Evolutionary conservation across 2,888 invertebrate species (phyloP).

Genomic region (Euplagia quadripunctaria): DNA sequence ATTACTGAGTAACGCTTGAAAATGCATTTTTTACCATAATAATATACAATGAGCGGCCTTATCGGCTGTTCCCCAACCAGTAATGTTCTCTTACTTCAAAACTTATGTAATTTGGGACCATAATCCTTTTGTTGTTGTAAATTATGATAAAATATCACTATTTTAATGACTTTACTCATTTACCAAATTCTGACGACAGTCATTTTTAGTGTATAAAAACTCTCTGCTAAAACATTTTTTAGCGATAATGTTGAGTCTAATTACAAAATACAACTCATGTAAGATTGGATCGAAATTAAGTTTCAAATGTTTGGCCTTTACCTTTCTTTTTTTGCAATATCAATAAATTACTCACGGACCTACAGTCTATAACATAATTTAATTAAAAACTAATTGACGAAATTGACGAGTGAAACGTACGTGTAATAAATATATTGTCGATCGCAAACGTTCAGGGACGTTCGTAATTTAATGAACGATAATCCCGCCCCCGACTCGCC

Average conservation of each 20-base stretch:
- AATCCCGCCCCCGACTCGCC: constrained; percentile 18
- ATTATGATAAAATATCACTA: not conserved
- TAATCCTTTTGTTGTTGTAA: not conserved
- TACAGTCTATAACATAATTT: not conserved
- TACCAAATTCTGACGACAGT: not conserved
- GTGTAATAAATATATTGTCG: constrained; percentile 23
- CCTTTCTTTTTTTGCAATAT: no score
- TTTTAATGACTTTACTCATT: not conserved
- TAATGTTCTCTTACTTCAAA: not conserved
- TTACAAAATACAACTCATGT: no score
- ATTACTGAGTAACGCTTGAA: no score
- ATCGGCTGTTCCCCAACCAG: not conserved
- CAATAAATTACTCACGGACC: no score
- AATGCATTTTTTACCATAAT: no score
- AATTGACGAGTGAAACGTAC: constrained; percentile 3
- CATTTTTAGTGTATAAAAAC: no score
- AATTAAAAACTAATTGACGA: constrained; percentile 25
- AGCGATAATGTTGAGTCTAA: no score
- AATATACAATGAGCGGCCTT: not conserved
- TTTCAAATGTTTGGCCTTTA: no score
- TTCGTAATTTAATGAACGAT: constrained; percentile 31
- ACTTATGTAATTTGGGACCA: not conserved
- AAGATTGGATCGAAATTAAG: no score
- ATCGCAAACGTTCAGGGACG: constrained; percentile 27
- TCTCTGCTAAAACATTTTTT: no score